phyloP scores from a whole-genome alignment of 1,140 invertebrate species.

The Platorchestia sp. region DNA sequence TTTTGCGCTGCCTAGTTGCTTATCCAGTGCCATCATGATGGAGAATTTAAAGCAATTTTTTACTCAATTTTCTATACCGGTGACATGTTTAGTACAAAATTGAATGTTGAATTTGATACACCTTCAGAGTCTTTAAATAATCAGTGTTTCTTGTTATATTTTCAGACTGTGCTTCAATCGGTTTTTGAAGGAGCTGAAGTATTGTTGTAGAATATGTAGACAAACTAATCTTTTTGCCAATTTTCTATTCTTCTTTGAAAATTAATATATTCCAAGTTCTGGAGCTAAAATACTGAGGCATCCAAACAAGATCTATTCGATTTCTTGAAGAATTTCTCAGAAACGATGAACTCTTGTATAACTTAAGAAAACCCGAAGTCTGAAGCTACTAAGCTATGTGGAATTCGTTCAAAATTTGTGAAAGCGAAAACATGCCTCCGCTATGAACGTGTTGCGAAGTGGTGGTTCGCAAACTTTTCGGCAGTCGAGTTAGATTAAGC shows the following conservation, averaged over 20 bases:
- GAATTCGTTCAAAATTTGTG: neutral
- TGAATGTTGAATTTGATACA: neutral
- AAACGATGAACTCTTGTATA: neutral
- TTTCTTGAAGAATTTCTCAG: neutral
- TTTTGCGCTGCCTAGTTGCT: too few relatives aligned
- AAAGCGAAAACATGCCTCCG: neutral
- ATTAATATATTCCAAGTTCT: neutral
- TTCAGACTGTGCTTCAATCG: neutral
- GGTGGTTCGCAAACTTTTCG: neutral
- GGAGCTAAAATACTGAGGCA: neutral
- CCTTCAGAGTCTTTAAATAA: neutral
- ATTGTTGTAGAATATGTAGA: neutral
- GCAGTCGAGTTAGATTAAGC: constrained; percentile 6
- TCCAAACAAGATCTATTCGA: neutral
- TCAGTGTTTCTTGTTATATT: neutral
- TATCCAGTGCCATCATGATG: too few relatives aligned
- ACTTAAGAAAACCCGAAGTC: neutral
- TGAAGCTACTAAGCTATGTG: neutral
- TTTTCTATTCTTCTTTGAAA: neutral
- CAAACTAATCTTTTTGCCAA: neutral
- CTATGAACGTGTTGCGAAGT: neutral
- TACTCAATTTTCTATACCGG: neutral
- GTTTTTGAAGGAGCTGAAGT: neutral
- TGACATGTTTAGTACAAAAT: neutral
- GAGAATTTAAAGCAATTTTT: neutral